Evolutionary conservation across 2,113 vertebrate genomes (phyloP).

Genomic region (Pluvialis apricaria): DNA sequence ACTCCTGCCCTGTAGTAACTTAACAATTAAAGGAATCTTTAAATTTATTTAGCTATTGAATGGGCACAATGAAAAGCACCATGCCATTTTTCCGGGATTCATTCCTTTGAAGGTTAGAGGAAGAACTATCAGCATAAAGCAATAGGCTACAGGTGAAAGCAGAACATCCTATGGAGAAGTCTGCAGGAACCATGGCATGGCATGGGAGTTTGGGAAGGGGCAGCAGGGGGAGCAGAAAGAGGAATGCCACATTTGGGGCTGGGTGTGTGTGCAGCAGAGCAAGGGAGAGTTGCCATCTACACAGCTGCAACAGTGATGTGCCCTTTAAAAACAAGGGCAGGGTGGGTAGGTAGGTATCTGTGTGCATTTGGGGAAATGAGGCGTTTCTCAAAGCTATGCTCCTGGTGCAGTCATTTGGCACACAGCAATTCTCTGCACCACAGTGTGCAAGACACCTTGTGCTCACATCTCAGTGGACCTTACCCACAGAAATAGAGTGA

Average conservation of each 20-base stretch:
- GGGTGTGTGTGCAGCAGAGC: not conserved
- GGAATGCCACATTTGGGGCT: not conserved
- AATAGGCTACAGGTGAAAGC: not conserved
- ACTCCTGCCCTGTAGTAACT: constrained; percentile 16
- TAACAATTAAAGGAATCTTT: not conserved
- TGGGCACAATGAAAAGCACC: not conserved
- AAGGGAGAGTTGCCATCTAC: not conserved
- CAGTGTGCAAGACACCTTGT: not conserved
- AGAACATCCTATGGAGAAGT: not conserved
- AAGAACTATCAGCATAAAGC: not conserved
- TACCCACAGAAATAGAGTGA: not conserved
- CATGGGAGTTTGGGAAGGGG: not conserved
- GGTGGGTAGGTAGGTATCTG: not conserved
- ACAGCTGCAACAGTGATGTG: not conserved
- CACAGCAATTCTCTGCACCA: not conserved
- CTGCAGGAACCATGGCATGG: not conserved
- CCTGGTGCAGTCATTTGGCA: not conserved
- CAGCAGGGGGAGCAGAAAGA: not conserved
- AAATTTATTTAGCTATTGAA: not conserved
- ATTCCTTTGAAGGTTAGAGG: not conserved
- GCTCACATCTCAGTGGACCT: not conserved
- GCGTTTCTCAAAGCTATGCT: not conserved
- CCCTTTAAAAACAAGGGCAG: not conserved
- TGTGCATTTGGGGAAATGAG: not conserved
- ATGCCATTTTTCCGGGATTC: not conserved